Evolutionary conservation across 35 echinoderm and acorn worm genomes (phyloP).

Genomic region (Heliocidaris erythrogramma): DNA sequence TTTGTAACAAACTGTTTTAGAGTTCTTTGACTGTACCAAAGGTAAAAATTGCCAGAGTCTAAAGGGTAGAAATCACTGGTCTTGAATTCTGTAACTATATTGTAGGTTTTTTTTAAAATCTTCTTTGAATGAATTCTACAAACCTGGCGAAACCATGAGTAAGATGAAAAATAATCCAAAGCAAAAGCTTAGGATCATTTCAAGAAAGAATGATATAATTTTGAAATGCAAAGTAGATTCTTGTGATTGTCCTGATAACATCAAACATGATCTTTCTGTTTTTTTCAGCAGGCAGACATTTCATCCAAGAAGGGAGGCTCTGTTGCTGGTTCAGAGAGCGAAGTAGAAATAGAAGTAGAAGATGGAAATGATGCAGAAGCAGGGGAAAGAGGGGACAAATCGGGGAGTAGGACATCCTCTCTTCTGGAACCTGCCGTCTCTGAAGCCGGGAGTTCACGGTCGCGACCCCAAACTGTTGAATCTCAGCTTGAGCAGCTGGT

Average conservation of each 20-base stretch:
- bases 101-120: too few species aligned
- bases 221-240: too few species aligned
- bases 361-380: not conserved
- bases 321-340: not conserved
- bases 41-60: too few species aligned
- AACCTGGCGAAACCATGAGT: too few species aligned
- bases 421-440: not conserved
- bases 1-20: too few species aligned
- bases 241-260: not conserved
- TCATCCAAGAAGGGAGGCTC: not conserved
- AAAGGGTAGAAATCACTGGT: too few species aligned
- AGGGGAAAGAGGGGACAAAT: not conserved
- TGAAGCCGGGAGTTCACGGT: not conserved
- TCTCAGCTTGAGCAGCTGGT: constrained; percentile 73
- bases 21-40: too few species aligned
- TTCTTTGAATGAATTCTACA: too few species aligned
- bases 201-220: too few species aligned
- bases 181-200: too few species aligned
- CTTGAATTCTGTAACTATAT: too few species aligned
- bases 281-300: not conserved
- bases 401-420: not conserved
- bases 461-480: not conserved
- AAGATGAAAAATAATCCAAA: too few species aligned
- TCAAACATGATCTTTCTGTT: not conserved
- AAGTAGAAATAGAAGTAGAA: not conserved